These are phyloP conservation scores for Pseudopipra pipra DNA, from an alignment of 2,113 vertebrate genomes.

Conservation along the genomic window DNA sequence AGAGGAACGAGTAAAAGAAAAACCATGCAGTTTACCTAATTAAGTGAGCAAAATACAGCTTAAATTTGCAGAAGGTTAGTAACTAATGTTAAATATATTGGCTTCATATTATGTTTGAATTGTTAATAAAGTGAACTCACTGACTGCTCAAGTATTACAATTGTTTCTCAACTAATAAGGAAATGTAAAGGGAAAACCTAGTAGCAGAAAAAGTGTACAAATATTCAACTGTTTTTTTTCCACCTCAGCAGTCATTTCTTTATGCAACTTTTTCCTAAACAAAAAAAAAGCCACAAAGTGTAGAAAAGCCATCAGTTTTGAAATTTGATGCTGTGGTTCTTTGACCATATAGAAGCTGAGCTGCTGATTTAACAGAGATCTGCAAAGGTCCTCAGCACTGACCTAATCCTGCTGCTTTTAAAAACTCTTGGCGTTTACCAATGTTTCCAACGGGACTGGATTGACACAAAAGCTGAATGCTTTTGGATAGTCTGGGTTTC, in stretches of 20 bases:
- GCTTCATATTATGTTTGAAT: slow-evolving; percentile 48
- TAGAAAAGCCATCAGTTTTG: neutral
- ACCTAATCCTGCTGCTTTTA: neutral
- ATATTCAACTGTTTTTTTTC: neutral
- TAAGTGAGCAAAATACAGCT: slow-evolving; percentile 53
- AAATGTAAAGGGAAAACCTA: neutral
- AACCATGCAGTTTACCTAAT: slow-evolving; percentile 48
- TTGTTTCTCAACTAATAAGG: slow-evolving; percentile 7
- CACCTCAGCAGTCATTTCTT: neutral
- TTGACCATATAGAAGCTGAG: neutral
- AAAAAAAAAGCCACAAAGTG: neutral
- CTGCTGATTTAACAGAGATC: neutral
- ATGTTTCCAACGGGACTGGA: neutral
- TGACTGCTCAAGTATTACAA: slow-evolving; percentile 27
- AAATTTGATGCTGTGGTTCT: neutral
- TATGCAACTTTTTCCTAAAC: neutral
- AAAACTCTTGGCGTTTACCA: neutral
- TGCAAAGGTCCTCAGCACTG: neutral
- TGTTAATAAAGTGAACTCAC: slow-evolving; percentile 53
- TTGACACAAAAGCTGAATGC: neutral
- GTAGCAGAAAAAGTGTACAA: neutral
- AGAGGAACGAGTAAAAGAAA: slow-evolving; percentile 16
- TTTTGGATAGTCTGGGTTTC: neutral
- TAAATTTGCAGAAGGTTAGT: slow-evolving; percentile 60
- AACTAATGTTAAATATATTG: slow-evolving; percentile 53